Evolutionary conservation across 2,888 invertebrate genomes (phyloP), one percentile per base, ranked within the genome.

Genomic region (Andrena camellia): DNA sequence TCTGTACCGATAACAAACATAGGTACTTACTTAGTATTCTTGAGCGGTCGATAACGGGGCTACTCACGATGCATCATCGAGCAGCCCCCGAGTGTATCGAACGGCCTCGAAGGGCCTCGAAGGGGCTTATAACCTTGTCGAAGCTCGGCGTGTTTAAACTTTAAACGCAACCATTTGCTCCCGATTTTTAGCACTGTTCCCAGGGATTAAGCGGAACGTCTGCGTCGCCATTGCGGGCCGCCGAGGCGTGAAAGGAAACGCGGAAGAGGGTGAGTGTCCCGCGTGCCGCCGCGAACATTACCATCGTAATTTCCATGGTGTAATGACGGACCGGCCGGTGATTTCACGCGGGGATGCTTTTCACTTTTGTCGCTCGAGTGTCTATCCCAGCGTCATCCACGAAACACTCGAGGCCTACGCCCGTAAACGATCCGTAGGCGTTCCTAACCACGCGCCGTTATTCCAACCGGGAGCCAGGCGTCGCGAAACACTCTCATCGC

Each of bases 331-430:
- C 68, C 29, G 48, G 20, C 54, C 68, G 69, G 23, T 52, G 73
- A 82, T 72, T 73, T 70, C 64, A 29, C 59, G 69, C 13, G 20
- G 20, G 52, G 64, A 71, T 72, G 76, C 80, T 80, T 79, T 83
- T 76, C 70, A 71, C 75, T 76, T 76, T 76, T 73, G 69, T 79
- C 76, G 54, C 73, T 74, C 52, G 42, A 78, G 81, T 64, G 76
- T 69, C 80, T 72, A 60, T 63, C 76, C 72, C 80, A 52, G 23
- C 76, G 23, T 69, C 72, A 80, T 76, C 83, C 62, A 35, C 76
- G 68, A 17, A 50, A 52, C 48, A 54, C 83, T 83, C 66, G 77
- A 81, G 78, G 42, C 17, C 42, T 60, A 63, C 66, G 70, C 66
- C 71, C 54, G 48, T 74, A 81, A 81, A 71, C 74, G 57, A 70